A percentile compares a stretch with the other conserved stretches of the same genome.
Conservation (phyloP, 2,113 vertebrate species). For the Petromus typicus region DNA sequence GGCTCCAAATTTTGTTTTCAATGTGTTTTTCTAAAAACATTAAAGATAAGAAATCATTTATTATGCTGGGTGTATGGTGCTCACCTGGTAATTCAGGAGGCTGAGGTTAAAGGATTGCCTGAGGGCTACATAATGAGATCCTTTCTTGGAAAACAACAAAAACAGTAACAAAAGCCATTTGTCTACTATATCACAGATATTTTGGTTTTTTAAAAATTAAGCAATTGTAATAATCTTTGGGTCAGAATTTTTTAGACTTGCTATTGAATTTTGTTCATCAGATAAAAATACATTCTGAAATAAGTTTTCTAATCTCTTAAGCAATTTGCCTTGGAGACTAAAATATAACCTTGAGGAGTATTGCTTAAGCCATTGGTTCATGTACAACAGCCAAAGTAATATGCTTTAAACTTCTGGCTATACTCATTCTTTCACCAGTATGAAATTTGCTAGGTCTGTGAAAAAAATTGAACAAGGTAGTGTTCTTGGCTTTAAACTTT, state of each 20-base stretch:
- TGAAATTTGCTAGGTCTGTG: constrained; percentile 10
- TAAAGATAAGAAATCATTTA: background rate
- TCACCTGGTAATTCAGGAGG: background rate
- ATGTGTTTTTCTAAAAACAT: constrained; percentile 33
- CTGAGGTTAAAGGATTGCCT: background rate
- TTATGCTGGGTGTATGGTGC: background rate
- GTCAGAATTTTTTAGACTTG: constrained; percentile 28
- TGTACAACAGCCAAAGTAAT: constrained; percentile 23
- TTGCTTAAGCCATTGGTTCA: background rate
- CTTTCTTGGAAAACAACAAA: background rate
- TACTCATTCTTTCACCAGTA: background rate
- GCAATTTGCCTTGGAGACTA: background rate
- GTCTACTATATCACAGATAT: background rate
- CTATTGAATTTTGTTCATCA: constrained; percentile 46
- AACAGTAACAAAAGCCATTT: background rate
- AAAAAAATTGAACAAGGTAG: background rate
- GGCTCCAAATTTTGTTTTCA: constrained; percentile 38
- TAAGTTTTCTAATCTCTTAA: background rate
- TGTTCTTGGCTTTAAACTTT: background rate
- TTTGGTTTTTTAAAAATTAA: background rate
- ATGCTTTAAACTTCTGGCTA: background rate
- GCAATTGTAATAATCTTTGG: constrained; percentile 30
- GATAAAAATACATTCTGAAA: background rate
- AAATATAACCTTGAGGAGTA: constrained; percentile 18
- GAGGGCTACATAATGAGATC: background rate